A percentile compares a stretch with the other conserved stretches of the same genome.
These are phyloP conservation scores for Carpatolechia fugitivella DNA, from an alignment of 2,888 invertebrate species.

Conservation along the genomic window DNA sequence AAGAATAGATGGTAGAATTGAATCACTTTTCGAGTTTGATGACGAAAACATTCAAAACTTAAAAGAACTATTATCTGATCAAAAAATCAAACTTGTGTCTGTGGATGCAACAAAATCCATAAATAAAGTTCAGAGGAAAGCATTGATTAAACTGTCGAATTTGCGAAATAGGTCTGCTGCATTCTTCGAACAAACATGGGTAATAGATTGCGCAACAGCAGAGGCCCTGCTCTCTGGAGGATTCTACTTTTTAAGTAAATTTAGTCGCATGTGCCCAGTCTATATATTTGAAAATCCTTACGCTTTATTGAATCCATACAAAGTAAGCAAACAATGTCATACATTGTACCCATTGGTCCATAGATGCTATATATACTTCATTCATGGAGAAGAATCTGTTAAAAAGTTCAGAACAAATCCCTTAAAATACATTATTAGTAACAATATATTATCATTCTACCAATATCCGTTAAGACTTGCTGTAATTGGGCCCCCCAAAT, in stretches of 20 bases:
- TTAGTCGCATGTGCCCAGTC: constrained; percentile 83
- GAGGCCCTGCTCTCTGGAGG: constrained; percentile 78
- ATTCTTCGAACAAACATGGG: constrained; percentile 78
- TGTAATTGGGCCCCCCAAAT: constrained; percentile 81
- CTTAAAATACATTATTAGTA: constrained; percentile 69
- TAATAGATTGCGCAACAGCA: constrained; percentile 73
- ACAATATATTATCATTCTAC: constrained; percentile 61
- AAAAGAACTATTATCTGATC: constrained; percentile 51
- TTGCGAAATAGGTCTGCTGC: constrained; percentile 73
- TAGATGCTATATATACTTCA: constrained; percentile 80
- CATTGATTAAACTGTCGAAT: constrained; percentile 42
- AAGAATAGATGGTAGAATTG: constrained; percentile 63
- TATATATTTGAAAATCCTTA: constrained; percentile 71
- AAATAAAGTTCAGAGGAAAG: constrained; percentile 44
- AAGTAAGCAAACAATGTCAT: constrained; percentile 53
- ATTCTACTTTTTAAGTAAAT: constrained; percentile 81
- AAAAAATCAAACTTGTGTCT: constrained; percentile 65
- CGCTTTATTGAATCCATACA: constrained; percentile 70
- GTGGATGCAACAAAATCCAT: constrained; percentile 59
- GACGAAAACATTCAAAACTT: constrained; percentile 60
- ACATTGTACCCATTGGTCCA: constrained; percentile 78
- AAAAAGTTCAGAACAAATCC: constrained; percentile 77
- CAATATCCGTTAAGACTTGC: constrained; percentile 74
- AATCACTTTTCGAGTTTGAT: constrained; percentile 63
- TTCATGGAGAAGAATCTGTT: constrained; percentile 67